Percentiles rank a stretch among this genome's conserved stretches.
Evolutionary conservation across 2,888 invertebrate species (phyloP).

Genomic region (Aleiodes testaceus): DNA sequence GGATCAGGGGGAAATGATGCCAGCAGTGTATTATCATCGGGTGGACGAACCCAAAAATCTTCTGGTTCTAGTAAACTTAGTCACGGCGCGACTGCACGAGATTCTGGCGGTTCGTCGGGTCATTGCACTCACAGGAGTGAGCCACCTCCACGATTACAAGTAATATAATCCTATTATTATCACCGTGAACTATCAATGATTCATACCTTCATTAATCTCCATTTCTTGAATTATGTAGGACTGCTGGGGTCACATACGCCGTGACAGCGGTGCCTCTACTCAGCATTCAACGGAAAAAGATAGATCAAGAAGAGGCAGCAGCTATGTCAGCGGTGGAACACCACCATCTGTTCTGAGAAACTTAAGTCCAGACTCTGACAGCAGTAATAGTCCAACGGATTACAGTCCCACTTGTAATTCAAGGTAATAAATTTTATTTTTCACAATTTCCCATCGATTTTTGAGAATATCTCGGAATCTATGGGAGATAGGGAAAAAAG

Average conservation of each 20-base stretch:
- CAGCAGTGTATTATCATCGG: conserved; percentile 70
- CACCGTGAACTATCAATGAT: background rate
- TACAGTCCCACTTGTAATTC: conserved; percentile 71
- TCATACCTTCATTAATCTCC: background rate
- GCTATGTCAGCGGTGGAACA: conserved; percentile 61
- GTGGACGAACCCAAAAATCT: conserved; percentile 76
- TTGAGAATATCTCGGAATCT: too few relatives aligned
- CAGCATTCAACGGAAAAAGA: conserved; percentile 77
- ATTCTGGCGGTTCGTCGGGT: conserved; percentile 88
- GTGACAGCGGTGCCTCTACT: conserved; percentile 85
- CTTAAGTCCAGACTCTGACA: conserved; percentile 68
- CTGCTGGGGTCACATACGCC: conserved; percentile 73
- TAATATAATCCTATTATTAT: conserved; percentile 45
- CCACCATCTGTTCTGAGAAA: conserved; percentile 65
- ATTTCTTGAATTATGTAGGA: conserved; percentile 53
- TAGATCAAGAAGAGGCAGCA: conserved; percentile 66
- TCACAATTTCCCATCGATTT: background rate
- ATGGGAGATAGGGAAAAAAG: too few relatives aligned
- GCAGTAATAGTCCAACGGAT: conserved; percentile 69
- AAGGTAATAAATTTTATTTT: conserved; percentile 56
- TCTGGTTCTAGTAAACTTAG: conserved; percentile 71
- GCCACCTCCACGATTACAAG: conserved; percentile 75
- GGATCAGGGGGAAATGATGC: conserved; percentile 70
- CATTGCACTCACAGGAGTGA: conserved; percentile 89
- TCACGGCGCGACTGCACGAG: conserved; percentile 74